These are phyloP conservation scores for Sebastes itinus DNA, from an alignment of 2,797 vertebrate genomes.

Conservation along the genomic window DNA sequence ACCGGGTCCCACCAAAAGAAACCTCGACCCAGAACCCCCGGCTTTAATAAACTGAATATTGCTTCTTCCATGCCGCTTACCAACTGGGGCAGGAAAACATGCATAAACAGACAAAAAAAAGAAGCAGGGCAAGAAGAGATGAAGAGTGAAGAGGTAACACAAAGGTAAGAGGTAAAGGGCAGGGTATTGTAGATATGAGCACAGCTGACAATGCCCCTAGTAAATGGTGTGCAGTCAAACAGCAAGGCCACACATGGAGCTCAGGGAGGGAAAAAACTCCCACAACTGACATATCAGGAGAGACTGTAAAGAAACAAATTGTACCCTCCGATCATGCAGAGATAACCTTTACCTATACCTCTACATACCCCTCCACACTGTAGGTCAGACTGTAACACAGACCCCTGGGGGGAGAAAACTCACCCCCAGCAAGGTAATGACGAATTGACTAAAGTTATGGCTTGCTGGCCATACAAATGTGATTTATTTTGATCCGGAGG, in stretches of 20 bases:
- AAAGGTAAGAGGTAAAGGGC: slow-evolving; percentile 46
- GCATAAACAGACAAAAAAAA: neutral
- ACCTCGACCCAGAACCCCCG: neutral
- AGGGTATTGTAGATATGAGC: slow-evolving; percentile 2
- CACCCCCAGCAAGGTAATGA: slow-evolving; percentile 24
- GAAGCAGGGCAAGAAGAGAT: neutral
- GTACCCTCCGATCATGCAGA: neutral
- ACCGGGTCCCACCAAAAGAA: neutral
- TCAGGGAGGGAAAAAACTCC: neutral
- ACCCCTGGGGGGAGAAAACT: neutral
- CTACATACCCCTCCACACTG: neutral
- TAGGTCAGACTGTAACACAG: neutral
- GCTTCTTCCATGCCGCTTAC: neutral
- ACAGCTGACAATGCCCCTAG: neutral
- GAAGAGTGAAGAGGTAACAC: slow-evolving; percentile 5
- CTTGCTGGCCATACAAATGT: slow-evolving; percentile 38
- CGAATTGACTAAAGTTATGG: slow-evolving; percentile 22
- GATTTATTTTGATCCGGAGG: slow-evolving; percentile 35
- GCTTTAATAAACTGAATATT: neutral
- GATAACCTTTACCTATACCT: slow-evolving; percentile 41
- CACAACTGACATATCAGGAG: slow-evolving; percentile 5
- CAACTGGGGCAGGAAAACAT: neutral
- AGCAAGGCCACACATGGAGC: neutral
- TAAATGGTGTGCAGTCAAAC: slow-evolving; percentile 24
- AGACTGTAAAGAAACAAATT: neutral